Evolutionary conservation across 2,888 invertebrate genomes (phyloP), one percentile per base, ranked within the genome.

Genomic region (Protula sp.): DNA sequence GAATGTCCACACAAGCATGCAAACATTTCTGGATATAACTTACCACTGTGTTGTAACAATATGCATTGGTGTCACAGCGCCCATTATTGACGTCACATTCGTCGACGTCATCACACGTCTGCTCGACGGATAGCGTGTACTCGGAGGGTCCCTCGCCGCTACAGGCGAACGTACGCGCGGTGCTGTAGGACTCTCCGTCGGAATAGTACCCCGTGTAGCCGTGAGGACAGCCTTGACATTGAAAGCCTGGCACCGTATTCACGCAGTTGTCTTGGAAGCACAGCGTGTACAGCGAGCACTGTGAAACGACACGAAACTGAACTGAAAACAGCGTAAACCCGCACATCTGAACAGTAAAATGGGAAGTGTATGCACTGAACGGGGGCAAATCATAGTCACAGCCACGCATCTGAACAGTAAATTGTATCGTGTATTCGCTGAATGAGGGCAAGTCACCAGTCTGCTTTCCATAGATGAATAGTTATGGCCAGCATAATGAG

Each of bases 161-260:
- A 47, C 14, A 55, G 5, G 47, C 50, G 4, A 57, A 60, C 19
- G 5, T 5, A 14, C 50, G 14, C 19, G 5, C 50, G 4, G 22
- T 50, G 5, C 22, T 22, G 5, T n/a, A n/a, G 50, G 50, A 5
- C 5, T n/a, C 4, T 5, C 19, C 50, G 22, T 50, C 50, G 4
- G 14, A 14, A 26, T 19, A 55, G 29, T 70, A 65, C 5, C 92
- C 91, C 1, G 85, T 87, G 76, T 86, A 94, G 19, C 94, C 94
- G 9, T 62, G 62, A 0, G 94, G 94, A 75, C 94, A 95, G 0
- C 89, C 83, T 0, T 89, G 89, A 76, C 95, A 95, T 64, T 87
- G 85, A 82, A 90, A 94, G 24, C 94, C 94, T 0, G 93, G 77
- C 2, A 55, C 66, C 1, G 72, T 65, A 65, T 80, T 80, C 22